Percentiles rank a stretch among this genome's conserved stretches.
These are phyloP conservation scores for Drosophila anomalipes DNA, from an alignment of 2,888 invertebrate species.

Conservation along the genomic window DNA sequence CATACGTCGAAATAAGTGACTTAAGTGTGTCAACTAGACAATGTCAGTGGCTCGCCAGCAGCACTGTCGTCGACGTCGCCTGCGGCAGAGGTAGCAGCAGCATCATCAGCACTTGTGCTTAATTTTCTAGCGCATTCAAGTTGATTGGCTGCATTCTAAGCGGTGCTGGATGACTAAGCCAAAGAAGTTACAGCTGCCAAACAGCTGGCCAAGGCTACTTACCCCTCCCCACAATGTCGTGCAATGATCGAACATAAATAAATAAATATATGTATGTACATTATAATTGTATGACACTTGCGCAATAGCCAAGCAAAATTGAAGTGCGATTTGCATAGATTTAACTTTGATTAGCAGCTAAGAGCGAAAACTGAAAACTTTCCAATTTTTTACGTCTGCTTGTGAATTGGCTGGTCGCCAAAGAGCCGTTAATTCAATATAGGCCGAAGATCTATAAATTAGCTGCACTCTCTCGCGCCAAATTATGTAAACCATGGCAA, in stretches of 20 bases:
- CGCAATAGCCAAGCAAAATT: constrained; percentile 52
- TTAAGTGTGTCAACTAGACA: constrained; percentile 81
- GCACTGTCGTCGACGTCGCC: constrained; percentile 20
- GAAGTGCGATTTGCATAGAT: constrained; percentile 69
- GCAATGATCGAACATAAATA: constrained; percentile 20
- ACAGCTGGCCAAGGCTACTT: constrained; percentile 64
- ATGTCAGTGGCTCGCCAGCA: constrained; percentile 67
- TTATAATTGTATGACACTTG: constrained; percentile 41
- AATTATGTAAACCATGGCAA: constrained; percentile 65
- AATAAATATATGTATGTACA: constrained; percentile 11
- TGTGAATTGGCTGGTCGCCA: constrained; percentile 37
- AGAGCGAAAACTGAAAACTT: constrained; percentile 60
- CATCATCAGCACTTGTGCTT: constrained; percentile 69
- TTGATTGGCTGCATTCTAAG: constrained; percentile 77
- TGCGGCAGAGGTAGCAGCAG: constrained; percentile 26
- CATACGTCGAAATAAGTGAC: constrained; percentile 67
- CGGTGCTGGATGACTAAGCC: constrained; percentile 74
- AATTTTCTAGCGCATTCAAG: constrained; percentile 75
- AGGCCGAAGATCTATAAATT: constrained; percentile 62
- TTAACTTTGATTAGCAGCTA: constrained; percentile 61
- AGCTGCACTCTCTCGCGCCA: constrained; percentile 46
- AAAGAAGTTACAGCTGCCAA: constrained; percentile 70
- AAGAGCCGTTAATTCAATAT: constrained; percentile 52
- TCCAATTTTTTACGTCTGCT: constrained; percentile 53
- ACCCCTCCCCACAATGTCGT: constrained; percentile 53